phyloP scores from a whole-genome alignment of 2,888 invertebrate species.

The Apodemia mormo region DNA sequence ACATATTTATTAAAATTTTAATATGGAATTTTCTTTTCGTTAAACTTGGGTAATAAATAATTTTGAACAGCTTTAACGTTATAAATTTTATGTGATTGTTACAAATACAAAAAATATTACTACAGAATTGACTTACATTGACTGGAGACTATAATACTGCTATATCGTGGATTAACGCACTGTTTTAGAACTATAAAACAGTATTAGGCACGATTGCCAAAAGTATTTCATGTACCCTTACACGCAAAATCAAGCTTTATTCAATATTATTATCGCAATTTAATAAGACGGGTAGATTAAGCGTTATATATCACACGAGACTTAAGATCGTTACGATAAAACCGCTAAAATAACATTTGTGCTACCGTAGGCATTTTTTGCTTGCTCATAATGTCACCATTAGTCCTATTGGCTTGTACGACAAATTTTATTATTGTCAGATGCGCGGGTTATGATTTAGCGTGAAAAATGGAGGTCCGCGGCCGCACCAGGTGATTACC shows the following conservation, averaged over 20 bases:
- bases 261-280: background rate
- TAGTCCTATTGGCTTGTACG: constrained; percentile 76
- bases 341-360: constrained; percentile 22
- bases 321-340: constrained; percentile 11
- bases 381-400: constrained; percentile 71
- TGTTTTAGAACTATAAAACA: too few species aligned
- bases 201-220: too few species aligned
- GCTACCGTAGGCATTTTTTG: constrained; percentile 46
- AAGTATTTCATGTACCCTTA: background rate
- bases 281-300: background rate
- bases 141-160: too few species aligned
- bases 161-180: too few species aligned
- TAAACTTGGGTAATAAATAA: background rate
- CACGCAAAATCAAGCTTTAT: background rate
- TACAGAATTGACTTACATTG: too few species aligned
- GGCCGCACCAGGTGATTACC: constrained; percentile 81
- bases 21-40: background rate
- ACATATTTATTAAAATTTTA: constrained; percentile 29
- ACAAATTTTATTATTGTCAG: constrained; percentile 81
- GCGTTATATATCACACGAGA: background rate
- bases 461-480: constrained; percentile 77
- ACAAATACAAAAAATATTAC: too few species aligned
- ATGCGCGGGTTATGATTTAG: constrained; percentile 79
- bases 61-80: too few species aligned
- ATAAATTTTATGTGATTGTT: too few species aligned